Conservation (phyloP, 2,797 vertebrate genomes). For the Pipistrellus pygmaeus region DNA sequence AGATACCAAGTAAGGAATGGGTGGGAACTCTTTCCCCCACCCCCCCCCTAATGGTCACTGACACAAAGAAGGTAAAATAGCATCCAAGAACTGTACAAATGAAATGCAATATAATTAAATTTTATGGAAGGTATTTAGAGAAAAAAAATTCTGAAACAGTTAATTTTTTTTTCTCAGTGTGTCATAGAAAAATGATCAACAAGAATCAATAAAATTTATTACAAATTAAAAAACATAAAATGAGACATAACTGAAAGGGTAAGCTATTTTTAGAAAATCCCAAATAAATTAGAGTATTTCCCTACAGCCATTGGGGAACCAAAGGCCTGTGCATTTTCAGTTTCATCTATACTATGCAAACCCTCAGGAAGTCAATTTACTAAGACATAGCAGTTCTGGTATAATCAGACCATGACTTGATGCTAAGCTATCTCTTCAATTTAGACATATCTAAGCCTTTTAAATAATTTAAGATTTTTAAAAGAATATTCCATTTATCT, state of each 20-base stretch:
- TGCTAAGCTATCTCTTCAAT: not conserved
- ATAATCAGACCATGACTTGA: not conserved
- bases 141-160: constrained; percentile 51
- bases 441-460: constrained; percentile 29
- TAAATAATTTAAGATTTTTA: not conserved
- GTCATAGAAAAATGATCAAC: constrained; percentile 53
- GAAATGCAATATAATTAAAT: constrained; percentile 57
- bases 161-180: constrained; percentile 61
- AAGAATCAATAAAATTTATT: constrained; percentile 62
- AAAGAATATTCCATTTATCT: not conserved
- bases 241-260: constrained; percentile 55
- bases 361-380: constrained; percentile 9
- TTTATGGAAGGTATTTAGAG: constrained; percentile 19
- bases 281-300: constrained; percentile 68
- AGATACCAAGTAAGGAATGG: not conserved
- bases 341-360: constrained; percentile 30
- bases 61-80: not conserved
- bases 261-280: constrained; percentile 64
- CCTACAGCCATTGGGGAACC: not conserved
- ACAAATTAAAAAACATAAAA: constrained; percentile 71
- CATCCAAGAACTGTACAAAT: constrained; percentile 3
- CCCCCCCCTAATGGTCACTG: not conserved
- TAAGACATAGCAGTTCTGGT: constrained; percentile 1
- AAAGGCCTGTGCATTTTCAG: constrained; percentile 44
- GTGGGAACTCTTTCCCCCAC: not conserved